Conservation (phyloP, 2,888 invertebrate genomes). For the Lathronympha strigana region DNA sequence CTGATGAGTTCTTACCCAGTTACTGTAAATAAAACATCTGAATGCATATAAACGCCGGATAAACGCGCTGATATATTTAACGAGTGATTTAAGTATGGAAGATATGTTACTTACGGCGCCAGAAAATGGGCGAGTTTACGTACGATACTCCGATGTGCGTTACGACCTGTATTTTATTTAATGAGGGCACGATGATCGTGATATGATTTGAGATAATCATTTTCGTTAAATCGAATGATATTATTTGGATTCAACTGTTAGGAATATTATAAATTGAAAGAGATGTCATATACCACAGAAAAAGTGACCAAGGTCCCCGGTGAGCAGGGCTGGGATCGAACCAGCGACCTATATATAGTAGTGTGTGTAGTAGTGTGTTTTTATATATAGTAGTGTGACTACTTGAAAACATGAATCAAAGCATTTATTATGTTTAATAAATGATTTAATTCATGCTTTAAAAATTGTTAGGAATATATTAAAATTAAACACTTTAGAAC, state of each 20-base stretch:
- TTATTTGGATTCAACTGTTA: neutral
- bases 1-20: constrained; percentile 14
- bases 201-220: neutral
- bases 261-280: no score
- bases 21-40: constrained; percentile 16
- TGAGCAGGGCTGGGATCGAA: no score
- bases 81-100: constrained; percentile 19
- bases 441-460: no score
- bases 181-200: neutral
- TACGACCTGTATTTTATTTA: neutral
- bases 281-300: no score
- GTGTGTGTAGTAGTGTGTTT: no score
- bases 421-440: no score
- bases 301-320: no score
- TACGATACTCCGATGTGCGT: neutral
- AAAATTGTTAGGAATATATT: no score
- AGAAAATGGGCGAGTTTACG: constrained; percentile 4
- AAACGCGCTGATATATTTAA: constrained; percentile 20
- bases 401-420: no score
- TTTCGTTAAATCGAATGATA: neutral
- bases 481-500: no score
- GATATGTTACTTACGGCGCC: constrained; percentile 9
- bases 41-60: constrained; percentile 9
- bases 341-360: no score
- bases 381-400: no score